Base-by-base conservation (phyloP, 2,113 vertebrate genomes). In the Scartelaos histophorus region DNA sequence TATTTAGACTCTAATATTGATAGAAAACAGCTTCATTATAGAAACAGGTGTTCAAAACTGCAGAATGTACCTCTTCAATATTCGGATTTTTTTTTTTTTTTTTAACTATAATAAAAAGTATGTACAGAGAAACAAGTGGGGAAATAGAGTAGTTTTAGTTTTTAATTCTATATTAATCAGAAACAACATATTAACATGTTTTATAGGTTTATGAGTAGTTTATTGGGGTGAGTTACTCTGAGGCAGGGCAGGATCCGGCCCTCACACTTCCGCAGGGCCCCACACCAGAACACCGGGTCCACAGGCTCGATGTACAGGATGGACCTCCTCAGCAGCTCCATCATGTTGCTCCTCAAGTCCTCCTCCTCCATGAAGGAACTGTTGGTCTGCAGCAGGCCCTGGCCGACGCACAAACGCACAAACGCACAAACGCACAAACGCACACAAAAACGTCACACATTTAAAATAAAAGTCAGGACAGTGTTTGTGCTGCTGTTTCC, bases 191-290 rank as follows among this genome's bases (percentile, higher is more conserved):
- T 29, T 29, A 29, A 29, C 29, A 29, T 29, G 29, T 29, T 29
- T 29, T 29, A 2, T 29, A 29, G 4, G 29, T 29, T 29, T 29
- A 29, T 29, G 4, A 17, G 7, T 17, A 53, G 51, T 16, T 16
- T 47, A 15, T 47, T 16, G 3, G 54, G 7, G 15, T 19, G 71
- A 51, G 51, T 24, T 85, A 93, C 93, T 91, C 81, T 69, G 1
- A 94, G 89, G 67, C 87, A 95, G 53, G 88, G 93, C 16, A 89
- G 76, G 76, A 89, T 90, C 25, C 81, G 78, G 69, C 88, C 92
- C 1, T 85, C 65, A 34, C 89, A 80, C 71, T 92, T 94, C 56
- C 21, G 71, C 13, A 92, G 67, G 0, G 88, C 93, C 7, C 93
- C 76, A 6, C 88, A 85, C 90, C 93, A 91, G 51, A 76, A 67